Evolutionary conservation across 2,797 vertebrate species (phyloP).

Genomic region (Crypturellus tataupa): DNA sequence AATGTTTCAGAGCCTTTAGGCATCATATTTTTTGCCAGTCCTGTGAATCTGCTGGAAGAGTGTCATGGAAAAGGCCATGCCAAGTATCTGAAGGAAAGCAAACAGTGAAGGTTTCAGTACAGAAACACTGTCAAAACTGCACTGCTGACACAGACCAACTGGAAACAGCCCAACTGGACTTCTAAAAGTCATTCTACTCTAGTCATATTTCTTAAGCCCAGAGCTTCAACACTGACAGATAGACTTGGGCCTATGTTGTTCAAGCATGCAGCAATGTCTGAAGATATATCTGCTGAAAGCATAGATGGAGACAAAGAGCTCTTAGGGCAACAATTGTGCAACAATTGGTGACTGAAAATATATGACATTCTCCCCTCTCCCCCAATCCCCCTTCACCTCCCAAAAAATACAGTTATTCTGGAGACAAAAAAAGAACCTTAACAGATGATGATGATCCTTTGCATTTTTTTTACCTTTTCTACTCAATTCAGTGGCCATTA

Average conservation of each 20-base stretch:
- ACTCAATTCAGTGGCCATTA: not conserved
- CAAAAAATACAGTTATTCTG: not conserved
- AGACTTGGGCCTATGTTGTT: not conserved
- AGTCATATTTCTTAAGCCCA: not conserved
- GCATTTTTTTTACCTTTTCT: not conserved
- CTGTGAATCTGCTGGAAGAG: constrained; percentile 98
- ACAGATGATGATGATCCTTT: not conserved
- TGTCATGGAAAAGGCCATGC: constrained; percentile 98
- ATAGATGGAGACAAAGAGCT: not conserved
- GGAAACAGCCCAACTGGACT: not conserved
- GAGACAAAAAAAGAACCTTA: not conserved
- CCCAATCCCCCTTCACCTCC: too few relatives aligned
- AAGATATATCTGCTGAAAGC: not conserved
- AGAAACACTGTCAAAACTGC: not conserved
- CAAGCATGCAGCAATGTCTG: not conserved
- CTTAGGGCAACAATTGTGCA: fast-evolving
- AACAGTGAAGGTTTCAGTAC: constrained; percentile 14
- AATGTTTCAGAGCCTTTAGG: constrained; percentile 80
- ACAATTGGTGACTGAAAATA: not conserved
- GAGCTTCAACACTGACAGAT: not conserved
- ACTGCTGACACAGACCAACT: not conserved
- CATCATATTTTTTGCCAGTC: constrained; percentile 97
- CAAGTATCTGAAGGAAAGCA: constrained; percentile 90
- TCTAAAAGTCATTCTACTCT: not conserved
- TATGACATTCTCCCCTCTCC: not conserved